These are phyloP conservation scores for Alces alces DNA, from an alignment of 2,113 vertebrate species.

Conservation along the genomic window DNA sequence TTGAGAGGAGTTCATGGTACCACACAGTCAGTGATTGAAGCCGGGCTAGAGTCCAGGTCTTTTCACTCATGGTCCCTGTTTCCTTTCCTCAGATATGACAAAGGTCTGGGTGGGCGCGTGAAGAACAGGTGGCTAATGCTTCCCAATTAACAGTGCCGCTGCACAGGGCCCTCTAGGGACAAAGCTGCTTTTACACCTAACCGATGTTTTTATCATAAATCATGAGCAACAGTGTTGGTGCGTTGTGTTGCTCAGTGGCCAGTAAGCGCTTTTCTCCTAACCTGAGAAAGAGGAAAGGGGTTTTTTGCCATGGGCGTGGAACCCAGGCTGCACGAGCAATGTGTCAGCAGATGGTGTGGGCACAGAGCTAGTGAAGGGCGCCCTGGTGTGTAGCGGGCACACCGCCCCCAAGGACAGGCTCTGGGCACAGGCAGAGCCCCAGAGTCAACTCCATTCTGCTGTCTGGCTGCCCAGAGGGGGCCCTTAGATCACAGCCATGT, in stretches of 20 bases:
- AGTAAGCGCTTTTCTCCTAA: background rate
- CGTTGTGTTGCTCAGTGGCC: background rate
- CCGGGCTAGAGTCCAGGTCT: no score
- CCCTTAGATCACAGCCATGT: no score
- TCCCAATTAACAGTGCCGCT: background rate
- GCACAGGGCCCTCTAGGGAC: background rate
- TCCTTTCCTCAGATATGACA: background rate
- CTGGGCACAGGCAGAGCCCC: background rate
- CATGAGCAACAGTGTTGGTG: background rate
- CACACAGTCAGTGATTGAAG: fast-evolving
- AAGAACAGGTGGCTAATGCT: background rate
- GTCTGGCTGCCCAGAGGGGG: background rate
- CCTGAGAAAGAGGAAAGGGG: background rate
- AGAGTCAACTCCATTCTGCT: background rate
- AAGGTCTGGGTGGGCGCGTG: background rate
- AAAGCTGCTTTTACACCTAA: background rate
- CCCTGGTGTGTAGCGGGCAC: background rate
- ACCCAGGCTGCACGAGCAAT: fast-evolving
- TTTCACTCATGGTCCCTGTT: background rate
- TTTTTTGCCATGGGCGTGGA: fast-evolving
- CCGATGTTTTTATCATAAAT: background rate
- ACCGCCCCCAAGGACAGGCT: background rate
- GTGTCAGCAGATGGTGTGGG: background rate
- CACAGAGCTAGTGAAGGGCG: background rate
- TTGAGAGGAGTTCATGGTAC: background rate